Evolutionary conservation across 2,888 invertebrate species (phyloP), one percentile per base, ranked within the genome.

Genomic region (Polymixis lichenea): DNA sequence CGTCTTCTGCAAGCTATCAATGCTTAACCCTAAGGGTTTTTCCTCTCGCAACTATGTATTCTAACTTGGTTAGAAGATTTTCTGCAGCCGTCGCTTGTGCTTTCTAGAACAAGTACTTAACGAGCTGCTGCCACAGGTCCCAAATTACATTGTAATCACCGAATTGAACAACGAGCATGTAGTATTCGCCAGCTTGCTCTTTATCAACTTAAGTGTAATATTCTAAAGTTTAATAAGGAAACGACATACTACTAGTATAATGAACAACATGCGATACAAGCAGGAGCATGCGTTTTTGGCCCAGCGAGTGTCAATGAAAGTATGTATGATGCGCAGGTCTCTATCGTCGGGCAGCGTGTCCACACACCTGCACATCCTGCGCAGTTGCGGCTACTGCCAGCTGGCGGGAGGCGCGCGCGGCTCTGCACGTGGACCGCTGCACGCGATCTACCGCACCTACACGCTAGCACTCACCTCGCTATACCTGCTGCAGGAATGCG

Each of bases 401-500:
- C 78, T 84, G 61, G 64, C 78, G 25, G 43, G 67, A 1, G 70
- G 49, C 51, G 76, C 65, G 58, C 53, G 72, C 38, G 13, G 25
- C 25, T 25, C 77, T 3, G 32, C 28, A 22, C 62, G 38, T 46
- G 55, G 61, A 56, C 49, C n/a, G 43, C 75, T 83, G 72, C 81
- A 85, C 68, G 74, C 73, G 62, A 83, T 77, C 7, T 91, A 92
- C 83, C 88, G 92, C 72, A 58, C 72, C 51, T 62, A 87, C 69
- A 83, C 85, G 68, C 89, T 93, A 51, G 78, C 86, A 3, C 78
- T 89, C 75, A 90, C 91, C 22, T 28, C 76, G 25, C 15, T 85
- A 13, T 93, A 93, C 79, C 83, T 93, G 69, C 72, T 87, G 60
- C 93, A 92, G 84, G 90, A 93, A 83, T 88, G 88, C 76, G 68